A percentile compares a stretch with the other conserved stretches of the same genome.
Conservation (phyloP, 2,113 vertebrate genomes). For the Asarcornis scutulata region DNA sequence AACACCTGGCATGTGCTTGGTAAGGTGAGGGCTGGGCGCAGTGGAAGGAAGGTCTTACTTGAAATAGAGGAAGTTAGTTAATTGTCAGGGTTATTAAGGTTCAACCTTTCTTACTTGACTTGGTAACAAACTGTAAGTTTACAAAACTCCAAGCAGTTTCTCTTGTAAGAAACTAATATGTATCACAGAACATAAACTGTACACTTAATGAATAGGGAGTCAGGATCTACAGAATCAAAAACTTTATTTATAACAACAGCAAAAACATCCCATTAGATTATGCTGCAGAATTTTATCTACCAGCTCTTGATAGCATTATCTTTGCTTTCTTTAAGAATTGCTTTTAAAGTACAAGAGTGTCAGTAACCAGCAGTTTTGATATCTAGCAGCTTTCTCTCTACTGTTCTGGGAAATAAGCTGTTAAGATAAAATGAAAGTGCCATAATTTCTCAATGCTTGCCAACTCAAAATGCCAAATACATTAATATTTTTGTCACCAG, state of each 20-base stretch:
- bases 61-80: not conserved
- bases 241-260: not conserved
- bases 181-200: not conserved
- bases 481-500: not conserved
- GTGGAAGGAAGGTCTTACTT: not conserved
- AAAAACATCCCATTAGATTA: not conserved
- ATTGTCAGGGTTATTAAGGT: not conserved
- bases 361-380: not conserved
- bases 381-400: not conserved
- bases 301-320: not conserved
- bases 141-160: not conserved
- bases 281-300: not conserved
- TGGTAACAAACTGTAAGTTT: not conserved
- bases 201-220: not conserved
- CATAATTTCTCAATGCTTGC: not conserved
- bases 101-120: not conserved
- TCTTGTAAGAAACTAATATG: not conserved
- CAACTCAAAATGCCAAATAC: not conserved
- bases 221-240: not conserved
- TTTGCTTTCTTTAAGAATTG: not conserved
- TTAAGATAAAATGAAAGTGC: not conserved
- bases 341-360: not conserved
- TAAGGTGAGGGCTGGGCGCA: not conserved
- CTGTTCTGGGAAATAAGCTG: not conserved
- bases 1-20: not conserved